Conservation (phyloP, 92 coral and sea anemone species). For the Paramuricea clavata region DNA sequence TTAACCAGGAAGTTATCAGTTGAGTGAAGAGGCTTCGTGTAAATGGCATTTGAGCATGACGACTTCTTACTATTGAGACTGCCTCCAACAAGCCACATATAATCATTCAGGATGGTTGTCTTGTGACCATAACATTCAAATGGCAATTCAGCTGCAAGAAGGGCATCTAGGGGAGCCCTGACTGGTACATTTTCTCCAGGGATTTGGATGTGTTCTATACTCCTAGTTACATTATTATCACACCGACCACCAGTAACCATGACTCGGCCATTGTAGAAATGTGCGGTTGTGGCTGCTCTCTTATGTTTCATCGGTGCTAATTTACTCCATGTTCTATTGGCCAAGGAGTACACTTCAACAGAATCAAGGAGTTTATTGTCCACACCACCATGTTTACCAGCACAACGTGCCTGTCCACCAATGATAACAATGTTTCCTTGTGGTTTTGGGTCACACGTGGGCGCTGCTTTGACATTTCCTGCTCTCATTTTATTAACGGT, state of each 20-base stretch:
- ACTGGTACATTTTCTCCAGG: not conserved
- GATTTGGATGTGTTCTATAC: conserved; percentile 8
- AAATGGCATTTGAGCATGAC: not conserved
- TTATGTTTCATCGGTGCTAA: not conserved
- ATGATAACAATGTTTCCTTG: not conserved
- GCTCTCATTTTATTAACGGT: not conserved
- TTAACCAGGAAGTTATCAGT: not conserved
- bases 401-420: not conserved
- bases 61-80: too few relatives aligned
- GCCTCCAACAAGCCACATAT: not conserved
- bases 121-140: not conserved
- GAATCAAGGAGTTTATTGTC: not conserved
- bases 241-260: not conserved
- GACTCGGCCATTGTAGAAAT: not conserved
- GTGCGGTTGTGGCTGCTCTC: not conserved
- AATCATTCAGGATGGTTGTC: not conserved
- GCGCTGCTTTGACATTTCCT: not conserved
- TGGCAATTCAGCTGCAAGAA: not conserved
- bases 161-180: not conserved
- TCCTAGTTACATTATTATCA: not conserved
- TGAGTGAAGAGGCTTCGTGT: not conserved
- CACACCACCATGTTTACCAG: not conserved
- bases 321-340: not conserved
- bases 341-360: not conserved
- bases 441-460: not conserved